These are phyloP conservation scores for Clinocottus analis DNA, from an alignment of 2,113 vertebrate species.

Conservation along the genomic window DNA sequence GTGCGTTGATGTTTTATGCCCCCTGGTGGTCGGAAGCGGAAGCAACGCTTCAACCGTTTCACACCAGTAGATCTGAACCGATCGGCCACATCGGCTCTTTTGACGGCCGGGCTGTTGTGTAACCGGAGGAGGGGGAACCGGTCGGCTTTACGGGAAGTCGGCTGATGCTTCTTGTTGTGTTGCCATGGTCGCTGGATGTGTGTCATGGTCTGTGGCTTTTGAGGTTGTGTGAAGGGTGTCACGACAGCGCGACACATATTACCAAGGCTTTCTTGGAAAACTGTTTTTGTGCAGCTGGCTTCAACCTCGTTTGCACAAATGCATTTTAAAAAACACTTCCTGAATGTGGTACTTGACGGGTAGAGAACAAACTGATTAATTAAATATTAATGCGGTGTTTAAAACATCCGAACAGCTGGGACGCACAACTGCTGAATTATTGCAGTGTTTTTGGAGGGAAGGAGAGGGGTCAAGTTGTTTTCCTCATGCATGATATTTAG, in stretches of 20 bases:
- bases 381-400: neutral
- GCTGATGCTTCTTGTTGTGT: constrained; percentile 17
- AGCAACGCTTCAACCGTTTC: neutral
- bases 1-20: constrained; percentile 13
- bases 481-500: neutral
- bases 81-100: constrained; percentile 8
- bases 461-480: neutral
- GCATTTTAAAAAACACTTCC: neutral
- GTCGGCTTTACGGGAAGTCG: constrained; percentile 40
- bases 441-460: too few species aligned
- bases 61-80: neutral
- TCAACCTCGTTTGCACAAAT: neutral
- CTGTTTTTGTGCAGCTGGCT: neutral
- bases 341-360: neutral
- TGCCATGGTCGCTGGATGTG: constrained; percentile 1
- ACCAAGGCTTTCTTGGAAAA: neutral
- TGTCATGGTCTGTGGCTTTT: constrained; percentile 4
- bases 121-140: constrained; percentile 32
- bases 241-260: neutral
- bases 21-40: constrained; percentile 56
- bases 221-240: neutral
- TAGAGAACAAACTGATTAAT: neutral
- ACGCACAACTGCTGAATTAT: neutral
- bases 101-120: constrained; percentile 20
- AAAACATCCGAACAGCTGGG: neutral